Evolutionary conservation across 2,113 vertebrate species (phyloP), one percentile per base, ranked within the genome.

Genomic region (Hylia prasina): DNA sequence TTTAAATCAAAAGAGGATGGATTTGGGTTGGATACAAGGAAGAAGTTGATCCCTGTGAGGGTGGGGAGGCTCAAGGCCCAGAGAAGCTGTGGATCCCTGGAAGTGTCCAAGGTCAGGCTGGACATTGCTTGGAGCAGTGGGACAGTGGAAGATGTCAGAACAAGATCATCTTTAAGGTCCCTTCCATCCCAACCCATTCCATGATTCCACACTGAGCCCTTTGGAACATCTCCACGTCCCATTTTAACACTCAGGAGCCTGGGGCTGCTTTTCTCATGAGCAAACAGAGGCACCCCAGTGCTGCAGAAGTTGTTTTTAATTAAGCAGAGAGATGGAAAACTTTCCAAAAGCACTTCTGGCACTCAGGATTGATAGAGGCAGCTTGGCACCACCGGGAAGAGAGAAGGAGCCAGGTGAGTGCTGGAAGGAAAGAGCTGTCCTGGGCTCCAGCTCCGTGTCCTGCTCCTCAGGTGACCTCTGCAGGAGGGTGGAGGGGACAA

Each of bases 131-230:
- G 76, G 44, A 75, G 45, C 45, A 58, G 0, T 51, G 40, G 73
- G 66, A 27, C 3, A 20, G 11, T 19, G 51, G 21, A 1, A 58
- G 4, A 1, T 40, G 33, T 50, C 2, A 1, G 50, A 30, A 27
- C 7, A 10, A 10, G 9, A n/a, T 58, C 24, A 21, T 7, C 11
- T 35, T 57, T 15, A 11, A 40, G 3, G n/a, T 58, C 10, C 14
- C 12, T 66, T 53, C 51, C 30, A 10, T 28, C n/a, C 58, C 58
- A 53, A 27, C 1, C n/a, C 45, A 15, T 25, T 39, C 37, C 33
- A 37, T 28, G 42, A 10, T 5, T 35, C 58, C 33, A 11, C 8
- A 21, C 11, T 6, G 15, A 57, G 31, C 28, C 77, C 63, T 72
- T 71, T 27, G 25, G 57, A 66, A 42, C 30, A 19, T 7, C 28